Evolutionary conservation across 1,140 invertebrate species (phyloP).

Genomic region (Calephelis virginiensis): DNA sequence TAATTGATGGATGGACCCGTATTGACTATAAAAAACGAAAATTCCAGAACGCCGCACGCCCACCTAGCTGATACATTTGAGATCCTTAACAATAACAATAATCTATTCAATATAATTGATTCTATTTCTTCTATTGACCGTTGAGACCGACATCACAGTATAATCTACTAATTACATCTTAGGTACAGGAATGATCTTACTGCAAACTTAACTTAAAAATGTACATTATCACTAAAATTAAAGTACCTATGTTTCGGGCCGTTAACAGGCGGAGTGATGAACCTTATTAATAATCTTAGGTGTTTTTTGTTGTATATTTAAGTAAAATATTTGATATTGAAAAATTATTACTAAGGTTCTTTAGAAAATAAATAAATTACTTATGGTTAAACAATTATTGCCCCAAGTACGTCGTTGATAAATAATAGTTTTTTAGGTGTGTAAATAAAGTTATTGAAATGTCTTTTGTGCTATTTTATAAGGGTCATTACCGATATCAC

Average conservation of each 20-base stretch:
- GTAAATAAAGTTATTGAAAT: conserved; percentile 65
- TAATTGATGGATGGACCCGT: too few relatives aligned
- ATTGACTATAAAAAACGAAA: too few relatives aligned
- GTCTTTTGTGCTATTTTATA: conserved; percentile 67
- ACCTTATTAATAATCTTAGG: conserved; percentile 33
- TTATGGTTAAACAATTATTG: conserved; percentile 50
- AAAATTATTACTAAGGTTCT: conserved; percentile 36
- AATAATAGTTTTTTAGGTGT: conserved; percentile 53
- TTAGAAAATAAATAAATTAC: conserved; percentile 36
- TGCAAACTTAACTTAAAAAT: conserved; percentile 56
- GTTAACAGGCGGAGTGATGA: conserved; percentile 51
- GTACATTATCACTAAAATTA: conserved; percentile 69
- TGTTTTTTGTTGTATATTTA: conserved; percentile 18
- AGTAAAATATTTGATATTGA: conserved; percentile 29
- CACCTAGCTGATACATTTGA: conserved; percentile 67
- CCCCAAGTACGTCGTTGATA: conserved; percentile 50
- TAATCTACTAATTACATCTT: conserved; percentile 74
- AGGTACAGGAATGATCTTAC: conserved; percentile 75
- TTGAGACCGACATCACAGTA: conserved; percentile 76
- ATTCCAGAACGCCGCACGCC: conserved; percentile 67
- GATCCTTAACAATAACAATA: conserved; percentile 77
- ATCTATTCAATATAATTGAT: conserved; percentile 75
- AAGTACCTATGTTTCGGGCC: conserved; percentile 44
- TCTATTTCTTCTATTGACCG: conserved; percentile 71
- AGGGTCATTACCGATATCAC: neutral